Conservation (phyloP, 2,888 invertebrate genomes). For the Phyllotreta striolata region DNA sequence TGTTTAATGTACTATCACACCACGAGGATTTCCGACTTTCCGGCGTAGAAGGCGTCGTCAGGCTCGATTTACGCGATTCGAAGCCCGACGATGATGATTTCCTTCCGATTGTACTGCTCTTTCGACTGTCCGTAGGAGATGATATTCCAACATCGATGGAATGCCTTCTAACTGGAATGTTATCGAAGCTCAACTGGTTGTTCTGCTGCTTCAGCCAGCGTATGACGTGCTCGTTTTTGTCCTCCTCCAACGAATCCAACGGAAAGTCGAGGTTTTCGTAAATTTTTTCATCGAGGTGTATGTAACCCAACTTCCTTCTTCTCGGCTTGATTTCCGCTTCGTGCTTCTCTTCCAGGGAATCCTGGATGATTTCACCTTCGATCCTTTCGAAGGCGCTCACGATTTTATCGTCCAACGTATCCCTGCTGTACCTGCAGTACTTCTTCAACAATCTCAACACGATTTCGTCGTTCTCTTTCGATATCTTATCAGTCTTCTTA, state of each 20-base stretch:
- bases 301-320: constrained; percentile 54
- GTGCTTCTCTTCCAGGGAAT: constrained; percentile 31
- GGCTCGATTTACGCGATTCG: constrained; percentile 56
- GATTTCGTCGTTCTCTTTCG: constrained; percentile 59
- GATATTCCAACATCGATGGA: constrained; percentile 49
- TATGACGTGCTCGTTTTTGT: constrained; percentile 59
- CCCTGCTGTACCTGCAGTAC: constrained; percentile 60
- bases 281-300: constrained; percentile 57
- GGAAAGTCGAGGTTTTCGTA: constrained; percentile 57
- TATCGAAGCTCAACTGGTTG: constrained; percentile 45
- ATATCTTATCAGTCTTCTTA: constrained; percentile 54
- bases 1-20: constrained; percentile 52
- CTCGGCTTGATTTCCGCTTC: constrained; percentile 40
- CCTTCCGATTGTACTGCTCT: constrained; percentile 51
- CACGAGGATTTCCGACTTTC: constrained; percentile 54
- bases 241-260: constrained; percentile 55
- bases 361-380: constrained; percentile 41
- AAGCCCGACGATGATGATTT: constrained; percentile 54
- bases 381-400: constrained; percentile 57
- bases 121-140: constrained; percentile 55
- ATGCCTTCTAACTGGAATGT: constrained; percentile 45
- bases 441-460: constrained; percentile 59
- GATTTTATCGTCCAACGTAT: constrained; percentile 57
- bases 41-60: constrained; percentile 54
- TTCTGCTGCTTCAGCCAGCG: constrained; percentile 61